Evolutionary conservation across 2,888 invertebrate species (phyloP), one percentile per base, ranked within the genome.

Genomic region (Sussaba pulchella): DNA sequence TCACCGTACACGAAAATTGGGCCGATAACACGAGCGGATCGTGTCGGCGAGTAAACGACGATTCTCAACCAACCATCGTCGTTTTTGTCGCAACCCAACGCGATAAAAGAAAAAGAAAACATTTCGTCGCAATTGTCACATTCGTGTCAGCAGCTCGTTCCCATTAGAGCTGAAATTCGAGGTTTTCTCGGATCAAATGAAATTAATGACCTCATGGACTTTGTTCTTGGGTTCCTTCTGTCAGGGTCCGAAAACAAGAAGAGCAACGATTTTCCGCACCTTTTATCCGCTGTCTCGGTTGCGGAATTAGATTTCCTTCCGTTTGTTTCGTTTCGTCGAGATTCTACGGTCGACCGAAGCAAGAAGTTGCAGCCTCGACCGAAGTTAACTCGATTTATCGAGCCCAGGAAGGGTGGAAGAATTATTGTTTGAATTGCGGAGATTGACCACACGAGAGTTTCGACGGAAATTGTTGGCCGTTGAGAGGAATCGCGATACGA

Each of bases 401-500:
- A n/a, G 36, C 12, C 57, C 67, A 24, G 43, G 64, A 69, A 21
- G 67, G 63, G 45, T 41, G n/a, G 31, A 6, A 31, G 36, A 64
- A 79, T 71, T 75, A 72, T 75, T 57, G 70, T 72, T 67, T 43
- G 61, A 75, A 79, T 79, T 63, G 67, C n/a, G 9, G 26, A n/a
- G 54, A 21, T 50, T 24, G 41, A 41, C 67, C 39, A 41, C 59
- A 19, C 14, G n/a, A 24, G 36, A 66, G 19, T 36, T 50, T 41
- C 43, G 21, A n/a, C n/a, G n/a, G 59, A 24, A 75, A 80, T 71
- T 21, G 41, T 71, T 45, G 59, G 61, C 52, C 10, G 57, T 66
- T 43, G 41, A 41, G 39, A n/a, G 52, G 36, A 10, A 41, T 12
- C 9, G 66, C 50, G 12, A 64, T 43, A 43, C 17, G 41, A 69